Evolutionary conservation across 1,140 invertebrate genomes (phyloP).

Genomic region (Phymastichus coffea): DNA sequence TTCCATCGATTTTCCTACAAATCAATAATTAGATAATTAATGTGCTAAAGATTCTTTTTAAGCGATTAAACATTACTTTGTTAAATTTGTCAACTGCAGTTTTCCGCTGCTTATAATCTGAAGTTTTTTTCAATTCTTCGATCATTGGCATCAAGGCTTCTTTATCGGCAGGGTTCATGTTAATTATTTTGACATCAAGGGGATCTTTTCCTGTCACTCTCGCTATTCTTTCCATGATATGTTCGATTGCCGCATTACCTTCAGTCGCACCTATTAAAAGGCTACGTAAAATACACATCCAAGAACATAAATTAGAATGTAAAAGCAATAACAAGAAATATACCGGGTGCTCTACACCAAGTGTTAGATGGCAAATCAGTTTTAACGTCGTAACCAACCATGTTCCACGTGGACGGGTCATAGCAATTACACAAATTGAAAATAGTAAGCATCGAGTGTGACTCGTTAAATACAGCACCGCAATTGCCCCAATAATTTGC

Average conservation of each 20-base stretch:
- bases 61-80: conserved; percentile 48
- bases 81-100: conserved; percentile 65
- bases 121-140: conserved; percentile 59
- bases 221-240: conserved; percentile 81
- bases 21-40: background rate
- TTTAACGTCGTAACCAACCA: conserved; percentile 56
- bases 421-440: conserved; percentile 63
- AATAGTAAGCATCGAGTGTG: conserved; percentile 45
- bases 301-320: background rate
- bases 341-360: conserved; percentile 64
- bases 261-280: conserved; percentile 6
- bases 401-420: conserved; percentile 57
- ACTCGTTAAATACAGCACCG: conserved; percentile 64
- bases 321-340: conserved; percentile 12
- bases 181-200: conserved; percentile 64
- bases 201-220: conserved; percentile 67
- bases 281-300: background rate
- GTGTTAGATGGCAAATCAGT: conserved; percentile 68
- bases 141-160: conserved; percentile 53
- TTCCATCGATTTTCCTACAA: conserved; percentile 71
- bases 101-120: conserved; percentile 63
- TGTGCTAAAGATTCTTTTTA: background rate
- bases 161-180: conserved; percentile 56
- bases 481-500: conserved; percentile 64
- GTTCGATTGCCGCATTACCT: conserved; percentile 65